Base-by-base conservation (phyloP, 1,140 invertebrate species). In the Mya arenaria region DNA sequence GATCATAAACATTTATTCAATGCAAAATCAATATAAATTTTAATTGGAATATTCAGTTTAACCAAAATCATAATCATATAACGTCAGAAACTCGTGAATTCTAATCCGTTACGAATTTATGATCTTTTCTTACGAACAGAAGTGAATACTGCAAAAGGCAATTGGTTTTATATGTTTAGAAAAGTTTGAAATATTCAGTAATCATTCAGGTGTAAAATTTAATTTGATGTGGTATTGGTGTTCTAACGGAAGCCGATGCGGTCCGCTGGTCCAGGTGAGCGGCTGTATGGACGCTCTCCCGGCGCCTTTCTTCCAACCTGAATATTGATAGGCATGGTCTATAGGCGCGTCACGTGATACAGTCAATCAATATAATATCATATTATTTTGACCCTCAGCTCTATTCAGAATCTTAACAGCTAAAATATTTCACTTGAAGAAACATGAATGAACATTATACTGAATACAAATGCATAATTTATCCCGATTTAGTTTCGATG, bases 331-430 rank as follows among this genome's bases (percentile, higher is more conserved):
- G 41, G 72, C 19, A 39, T 58, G 36, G 56, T 75, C 58, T 60
- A 60, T 39, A 48, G 44, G 72, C 36, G 30, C 37, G 4, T 41
- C 58, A 75, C 72, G 56, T 75, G 72, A 75, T 28, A 30, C 39
- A 15, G 52, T 41, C 56, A 48, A 75, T 75, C 72, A 75, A 75
- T 75, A 75, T 13, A 58, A 72, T 63, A 60, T 63, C 58, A 62
- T 75, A 75, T 62, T 75, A 62, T 62, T 62, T 63, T 63, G 60
- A 39, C 60, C 72, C 48, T 28, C 36, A 39, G n/a, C 48, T 60
- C 71, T 60, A 23, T 73, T 73, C 71, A 73, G 71, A 28, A 36
- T 73, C 72, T 62, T 75, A 62, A 75, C 72, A 62, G 72, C 72
- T 75, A 32, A 75, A 75, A 25, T 75, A 75, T 75, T 75, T 75